phyloP scores from a whole-genome alignment of 1,140 invertebrate genomes.

The Diachasmimorpha longicaudata region DNA sequence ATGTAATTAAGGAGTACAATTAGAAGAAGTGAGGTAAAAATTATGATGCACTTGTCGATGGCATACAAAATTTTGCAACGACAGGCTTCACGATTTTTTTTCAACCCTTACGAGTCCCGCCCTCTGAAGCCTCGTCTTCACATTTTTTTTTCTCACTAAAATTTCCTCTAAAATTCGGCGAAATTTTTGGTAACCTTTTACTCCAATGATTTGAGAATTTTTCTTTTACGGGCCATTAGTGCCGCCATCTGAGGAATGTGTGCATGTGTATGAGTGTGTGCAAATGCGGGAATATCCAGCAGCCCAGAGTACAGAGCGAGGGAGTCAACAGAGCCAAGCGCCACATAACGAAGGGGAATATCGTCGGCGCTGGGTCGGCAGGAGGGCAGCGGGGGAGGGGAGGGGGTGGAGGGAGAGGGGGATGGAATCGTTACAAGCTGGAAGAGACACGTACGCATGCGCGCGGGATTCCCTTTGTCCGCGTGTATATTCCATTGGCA shows the following conservation, averaged over 20 bases:
- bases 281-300: not conserved
- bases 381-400: conserved; percentile 38
- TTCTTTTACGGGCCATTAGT: too few species aligned
- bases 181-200: too few species aligned
- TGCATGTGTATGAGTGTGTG: not conserved
- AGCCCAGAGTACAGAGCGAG: not conserved
- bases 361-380: conserved; percentile 44
- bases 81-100: too few species aligned
- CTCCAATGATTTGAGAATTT: too few species aligned
- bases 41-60: too few species aligned
- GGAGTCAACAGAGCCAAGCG: not conserved
- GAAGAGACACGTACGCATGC: conserved; percentile 50
- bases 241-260: not conserved
- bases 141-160: too few species aligned
- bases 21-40: too few species aligned
- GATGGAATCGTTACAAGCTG: conserved; percentile 58
- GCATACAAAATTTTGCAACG: too few species aligned
- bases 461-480: conserved; percentile 53
- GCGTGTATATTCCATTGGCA: conserved; percentile 37
- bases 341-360: not conserved
- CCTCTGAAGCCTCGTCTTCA: too few species aligned
- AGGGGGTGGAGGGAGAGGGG: conserved; percentile 26
- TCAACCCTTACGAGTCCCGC: too few species aligned
- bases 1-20: too few species aligned
- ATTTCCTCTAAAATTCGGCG: too few species aligned